Conservation (phyloP, 2,797 vertebrate genomes). For the Bradypodion pumilum region DNA sequence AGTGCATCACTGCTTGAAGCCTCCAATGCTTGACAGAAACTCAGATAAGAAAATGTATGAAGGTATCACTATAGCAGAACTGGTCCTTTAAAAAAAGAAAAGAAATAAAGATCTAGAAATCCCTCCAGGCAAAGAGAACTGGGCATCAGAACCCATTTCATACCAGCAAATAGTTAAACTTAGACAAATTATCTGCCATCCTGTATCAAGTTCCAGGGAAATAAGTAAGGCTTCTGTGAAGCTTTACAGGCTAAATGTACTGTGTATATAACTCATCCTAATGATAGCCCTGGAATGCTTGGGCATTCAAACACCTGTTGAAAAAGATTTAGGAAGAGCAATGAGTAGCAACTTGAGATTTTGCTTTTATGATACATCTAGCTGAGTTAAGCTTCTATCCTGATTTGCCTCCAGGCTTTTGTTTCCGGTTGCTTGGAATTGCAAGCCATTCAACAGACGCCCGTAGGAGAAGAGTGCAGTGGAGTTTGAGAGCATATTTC, state of each 20-base stretch:
- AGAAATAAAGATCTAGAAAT: too few species aligned
- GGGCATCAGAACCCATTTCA: too few species aligned
- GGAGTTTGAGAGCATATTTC: slow-evolving; percentile 25
- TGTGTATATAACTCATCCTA: not conserved
- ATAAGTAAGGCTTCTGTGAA: not conserved
- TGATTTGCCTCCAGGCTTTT: slow-evolving; percentile 28
- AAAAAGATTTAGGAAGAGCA: not conserved
- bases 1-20: too few species aligned
- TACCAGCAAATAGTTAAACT: not conserved
- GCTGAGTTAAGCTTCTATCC: slow-evolving; percentile 40
- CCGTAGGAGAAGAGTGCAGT: not conserved
- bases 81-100: too few species aligned
- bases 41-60: not conserved
- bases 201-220: not conserved
- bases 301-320: not conserved
- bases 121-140: not conserved
- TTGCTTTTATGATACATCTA: slow-evolving; percentile 34
- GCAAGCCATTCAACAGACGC: not conserved
- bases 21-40: too few species aligned
- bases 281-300: not conserved
- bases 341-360: slow-evolving; percentile 39
- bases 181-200: not conserved
- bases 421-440: slow-evolving; percentile 15
- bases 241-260: not conserved
- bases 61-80: too few species aligned